These are phyloP conservation scores for Caenorhabditis zanzibari DNA, from an alignment of 2,888 invertebrate species.

Conservation along the genomic window DNA sequence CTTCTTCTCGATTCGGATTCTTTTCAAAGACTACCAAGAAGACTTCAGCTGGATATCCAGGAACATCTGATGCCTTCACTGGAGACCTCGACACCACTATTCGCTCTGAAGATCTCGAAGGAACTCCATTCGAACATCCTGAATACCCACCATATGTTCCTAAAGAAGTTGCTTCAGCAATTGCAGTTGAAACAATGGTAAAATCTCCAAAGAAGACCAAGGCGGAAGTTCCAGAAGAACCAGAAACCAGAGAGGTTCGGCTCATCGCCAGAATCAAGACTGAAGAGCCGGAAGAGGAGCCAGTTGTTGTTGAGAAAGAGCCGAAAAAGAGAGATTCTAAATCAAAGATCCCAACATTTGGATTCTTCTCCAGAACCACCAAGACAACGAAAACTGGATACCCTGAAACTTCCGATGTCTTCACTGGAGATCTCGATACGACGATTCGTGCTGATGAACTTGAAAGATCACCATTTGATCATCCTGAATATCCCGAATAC, in stretches of 20 bases:
- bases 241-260: conserved; percentile 54
- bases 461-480: conserved; percentile 11
- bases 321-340: conserved; percentile 16
- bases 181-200: conserved; percentile 32
- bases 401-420: conserved; percentile 27
- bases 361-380: conserved; percentile 52
- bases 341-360: conserved; percentile 39
- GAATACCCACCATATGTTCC: conserved; percentile 45
- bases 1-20: conserved; percentile 51
- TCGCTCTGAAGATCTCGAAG: conserved; percentile 49
- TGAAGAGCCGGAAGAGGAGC: conserved; percentile 21
- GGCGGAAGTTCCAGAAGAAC: conserved; percentile 35
- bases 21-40: conserved; percentile 37
- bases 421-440: conserved; percentile 31
- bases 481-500: conserved; percentile 19
- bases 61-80: conserved; percentile 40
- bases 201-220: conserved; percentile 26
- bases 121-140: conserved; percentile 39
- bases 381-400: not conserved
- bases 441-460: conserved; percentile 14
- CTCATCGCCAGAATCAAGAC: conserved; percentile 54
- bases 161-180: not conserved
- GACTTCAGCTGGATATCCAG: conserved; percentile 25
- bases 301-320: conserved; percentile 22
- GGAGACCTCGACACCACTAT: conserved; percentile 43